Evolutionary conservation across 2,888 invertebrate species (phyloP).

Genomic region (Amblyteles armatorius): DNA sequence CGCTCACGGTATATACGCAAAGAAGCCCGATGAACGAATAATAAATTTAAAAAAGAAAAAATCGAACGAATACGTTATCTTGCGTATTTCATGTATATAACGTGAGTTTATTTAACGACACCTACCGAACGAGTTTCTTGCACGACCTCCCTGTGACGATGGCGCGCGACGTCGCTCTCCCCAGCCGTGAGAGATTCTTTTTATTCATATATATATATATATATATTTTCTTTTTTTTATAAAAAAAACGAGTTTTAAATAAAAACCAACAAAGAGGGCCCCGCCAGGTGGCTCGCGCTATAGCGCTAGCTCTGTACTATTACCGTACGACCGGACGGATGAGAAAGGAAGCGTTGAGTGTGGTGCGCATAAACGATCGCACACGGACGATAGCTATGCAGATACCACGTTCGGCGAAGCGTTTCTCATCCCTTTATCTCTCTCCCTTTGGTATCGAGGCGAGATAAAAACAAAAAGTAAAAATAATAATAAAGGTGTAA

Average conservation of each 20-base stretch:
- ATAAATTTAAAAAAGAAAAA: background rate
- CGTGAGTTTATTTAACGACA: constrained; percentile 30
- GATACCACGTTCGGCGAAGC: constrained; percentile 52
- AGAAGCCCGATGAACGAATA: background rate
- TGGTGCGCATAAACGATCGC: constrained; percentile 41
- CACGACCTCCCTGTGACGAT: constrained; percentile 55
- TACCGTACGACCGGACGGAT: constrained; percentile 45
- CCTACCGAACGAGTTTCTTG: constrained; percentile 37
- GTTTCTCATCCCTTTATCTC: constrained; percentile 58
- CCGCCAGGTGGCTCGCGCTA: constrained; percentile 35
- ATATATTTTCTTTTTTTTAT: background rate
- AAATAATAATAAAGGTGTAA: background rate
- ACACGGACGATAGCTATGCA: constrained; percentile 16
- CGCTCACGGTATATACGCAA: background rate
- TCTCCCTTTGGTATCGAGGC: constrained; percentile 58
- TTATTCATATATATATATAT: background rate
- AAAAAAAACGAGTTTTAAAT: background rate
- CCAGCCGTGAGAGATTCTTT: constrained; percentile 4
- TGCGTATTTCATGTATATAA: constrained; percentile 28
- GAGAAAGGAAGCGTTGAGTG: constrained; percentile 56
- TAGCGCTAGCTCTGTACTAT: constrained; percentile 41
- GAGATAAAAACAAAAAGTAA: constrained; percentile 35
- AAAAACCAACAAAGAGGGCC: constrained; percentile 3
- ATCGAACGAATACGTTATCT: background rate
- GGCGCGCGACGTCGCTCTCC: constrained; percentile 59